Evolutionary conservation across 2,888 invertebrate species (phyloP).

Genomic region (Ophraella communa): DNA sequence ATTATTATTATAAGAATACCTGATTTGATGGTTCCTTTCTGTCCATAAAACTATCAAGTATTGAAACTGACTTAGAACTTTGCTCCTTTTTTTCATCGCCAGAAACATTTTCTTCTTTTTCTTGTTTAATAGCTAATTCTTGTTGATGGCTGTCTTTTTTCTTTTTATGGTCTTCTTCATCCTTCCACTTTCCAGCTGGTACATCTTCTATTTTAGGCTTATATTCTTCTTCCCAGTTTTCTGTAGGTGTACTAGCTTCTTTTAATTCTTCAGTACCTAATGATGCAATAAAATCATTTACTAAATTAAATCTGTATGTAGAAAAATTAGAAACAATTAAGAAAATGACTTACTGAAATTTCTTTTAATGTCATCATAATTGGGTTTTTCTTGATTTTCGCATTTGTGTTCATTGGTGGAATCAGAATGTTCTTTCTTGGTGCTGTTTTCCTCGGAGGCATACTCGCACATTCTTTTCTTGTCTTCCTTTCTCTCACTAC

Average conservation of each 20-base stretch:
- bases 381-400: background rate
- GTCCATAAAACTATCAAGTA: background rate
- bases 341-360: background rate
- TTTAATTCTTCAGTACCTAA: background rate
- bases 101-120: background rate
- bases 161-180: background rate
- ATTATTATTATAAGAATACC: background rate
- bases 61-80: background rate
- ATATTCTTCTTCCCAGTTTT: background rate
- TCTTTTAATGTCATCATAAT: background rate
- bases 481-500: constrained; percentile 30
- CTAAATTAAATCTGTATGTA: too few species aligned
- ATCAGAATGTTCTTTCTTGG: constrained; percentile 5
- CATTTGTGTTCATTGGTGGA: background rate
- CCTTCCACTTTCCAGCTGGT: background rate
- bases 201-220: background rate
- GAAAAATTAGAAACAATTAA: too few species aligned
- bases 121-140: background rate
- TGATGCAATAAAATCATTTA: too few species aligned
- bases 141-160: background rate
- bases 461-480: constrained; percentile 31
- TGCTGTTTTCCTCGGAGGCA: background rate
- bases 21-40: background rate
- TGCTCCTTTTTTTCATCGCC: background rate
- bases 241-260: background rate